Evolutionary conservation across 30 jellyfish, hydroid and myxozoan genomes (phyloP).

Genomic region (Cassiopea andromeda): DNA sequence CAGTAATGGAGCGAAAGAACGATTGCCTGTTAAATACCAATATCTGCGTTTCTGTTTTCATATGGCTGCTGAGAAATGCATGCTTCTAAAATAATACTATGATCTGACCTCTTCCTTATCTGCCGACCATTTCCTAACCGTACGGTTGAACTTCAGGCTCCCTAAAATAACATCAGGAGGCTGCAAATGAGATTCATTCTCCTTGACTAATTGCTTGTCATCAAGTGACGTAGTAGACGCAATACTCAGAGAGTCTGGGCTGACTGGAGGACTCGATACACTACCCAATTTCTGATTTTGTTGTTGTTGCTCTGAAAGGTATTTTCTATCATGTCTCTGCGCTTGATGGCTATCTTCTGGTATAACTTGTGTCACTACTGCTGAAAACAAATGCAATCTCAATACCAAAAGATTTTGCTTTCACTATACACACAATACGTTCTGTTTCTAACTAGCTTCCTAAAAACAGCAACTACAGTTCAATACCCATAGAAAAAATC

Average conservation of each 20-base stretch:
- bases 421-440: too few relatives aligned
- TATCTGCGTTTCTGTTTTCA: too few relatives aligned
- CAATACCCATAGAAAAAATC: neutral
- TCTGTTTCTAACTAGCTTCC: too few relatives aligned
- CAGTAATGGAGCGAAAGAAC: too few relatives aligned
- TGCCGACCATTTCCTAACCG: slow-evolving; percentile 88
- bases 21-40: too few relatives aligned
- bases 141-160: slow-evolving; percentile 82
- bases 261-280: slow-evolving; percentile 24
- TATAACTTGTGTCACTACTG: neutral
- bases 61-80: too few relatives aligned
- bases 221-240: neutral
- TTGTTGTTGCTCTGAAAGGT: neutral
- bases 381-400: neutral
- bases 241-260: neutral
- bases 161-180: slow-evolving; percentile 88
- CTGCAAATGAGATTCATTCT: neutral
- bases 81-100: neutral
- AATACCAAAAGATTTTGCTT: too few relatives aligned
- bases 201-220: neutral
- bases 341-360: neutral
- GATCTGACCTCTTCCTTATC: slow-evolving; percentile 83
- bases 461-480: too few relatives aligned
- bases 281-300: neutral
- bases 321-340: neutral